A percentile compares a stretch with the other conserved stretches of the same genome.
Evolutionary conservation across 2,113 vertebrate species (phyloP).

Genomic region (Nesogale talazaci): DNA sequence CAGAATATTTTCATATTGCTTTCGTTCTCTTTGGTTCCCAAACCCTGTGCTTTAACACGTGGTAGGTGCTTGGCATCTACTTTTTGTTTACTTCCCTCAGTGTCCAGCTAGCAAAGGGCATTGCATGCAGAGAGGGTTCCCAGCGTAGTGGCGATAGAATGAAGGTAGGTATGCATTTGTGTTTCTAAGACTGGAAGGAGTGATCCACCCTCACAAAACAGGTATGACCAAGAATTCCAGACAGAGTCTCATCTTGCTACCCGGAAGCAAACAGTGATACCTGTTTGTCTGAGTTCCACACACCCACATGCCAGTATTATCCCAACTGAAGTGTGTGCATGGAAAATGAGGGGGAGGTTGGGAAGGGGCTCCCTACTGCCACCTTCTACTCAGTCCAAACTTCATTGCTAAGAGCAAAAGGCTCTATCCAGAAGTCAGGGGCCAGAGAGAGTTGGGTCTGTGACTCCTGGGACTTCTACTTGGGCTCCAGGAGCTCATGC

Average conservation of each 20-base stretch:
- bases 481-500: neutral
- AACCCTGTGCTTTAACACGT: neutral
- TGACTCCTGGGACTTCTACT: neutral
- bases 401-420: neutral
- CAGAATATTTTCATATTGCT: neutral
- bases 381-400: neutral
- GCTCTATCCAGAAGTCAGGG: neutral
- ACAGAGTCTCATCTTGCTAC: slow-evolving; percentile 7
- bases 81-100: neutral
- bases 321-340: slow-evolving; percentile 20
- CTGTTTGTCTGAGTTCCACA: slow-evolving; percentile 54
- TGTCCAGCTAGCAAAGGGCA: neutral
- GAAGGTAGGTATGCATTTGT: neutral
- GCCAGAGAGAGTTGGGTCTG: neutral
- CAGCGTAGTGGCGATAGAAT: neutral
- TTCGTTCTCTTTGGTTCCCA: neutral
- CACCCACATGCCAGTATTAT: slow-evolving; percentile 42
- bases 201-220: neutral
- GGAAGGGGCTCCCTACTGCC: neutral
- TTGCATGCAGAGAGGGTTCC: neutral
- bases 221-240: slow-evolving; percentile 55
- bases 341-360: slow-evolving; percentile 30
- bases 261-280: slow-evolving; percentile 37
- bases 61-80: neutral
- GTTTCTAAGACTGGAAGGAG: neutral